phyloP scores from a whole-genome alignment of 2,888 invertebrate genomes.

The Polietes domitor region DNA sequence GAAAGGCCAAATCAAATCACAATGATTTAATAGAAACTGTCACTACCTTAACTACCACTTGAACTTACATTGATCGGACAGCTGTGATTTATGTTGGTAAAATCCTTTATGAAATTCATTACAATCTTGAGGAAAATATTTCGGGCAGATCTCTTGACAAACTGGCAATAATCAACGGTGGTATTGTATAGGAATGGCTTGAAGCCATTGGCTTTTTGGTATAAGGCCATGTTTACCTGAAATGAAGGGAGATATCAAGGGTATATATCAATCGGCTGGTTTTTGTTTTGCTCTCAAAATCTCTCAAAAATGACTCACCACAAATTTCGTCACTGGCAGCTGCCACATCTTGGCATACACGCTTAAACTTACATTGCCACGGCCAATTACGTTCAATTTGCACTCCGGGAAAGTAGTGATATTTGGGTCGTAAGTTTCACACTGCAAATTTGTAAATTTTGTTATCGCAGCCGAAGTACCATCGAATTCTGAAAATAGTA shows the following conservation, averaged over 20 bases:
- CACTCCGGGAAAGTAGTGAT: conserved; percentile 9
- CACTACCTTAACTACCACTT: not conserved
- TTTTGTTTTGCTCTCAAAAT: too few relatives aligned
- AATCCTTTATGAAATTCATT: not conserved
- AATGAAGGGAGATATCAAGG: not conserved
- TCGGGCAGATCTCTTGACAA: conserved; percentile 30
- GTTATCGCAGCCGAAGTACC: not conserved
- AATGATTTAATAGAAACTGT: not conserved
- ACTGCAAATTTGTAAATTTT: conserved; percentile 47
- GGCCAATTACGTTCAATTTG: conserved; percentile 13
- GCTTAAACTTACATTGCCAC: conserved; percentile 14
- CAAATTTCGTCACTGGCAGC: not conserved
- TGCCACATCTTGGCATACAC: not conserved
- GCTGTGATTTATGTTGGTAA: conserved; percentile 61
- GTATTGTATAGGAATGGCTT: conserved; percentile 57
- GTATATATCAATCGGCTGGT: too few relatives aligned
- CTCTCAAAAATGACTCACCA: not conserved
- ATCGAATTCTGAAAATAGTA: too few relatives aligned
- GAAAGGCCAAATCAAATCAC: not conserved
- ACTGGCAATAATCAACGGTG: conserved; percentile 43
- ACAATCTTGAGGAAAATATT: conserved; percentile 25
- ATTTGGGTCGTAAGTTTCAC: conserved; percentile 1
- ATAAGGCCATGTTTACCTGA: conserved; percentile 15
- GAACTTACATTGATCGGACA: conserved; percentile 57
- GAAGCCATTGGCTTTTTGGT: conserved; percentile 54